Evolutionary conservation across 2,888 invertebrate genomes (phyloP).

Genomic region (Scotopteryx bipunctaria): DNA sequence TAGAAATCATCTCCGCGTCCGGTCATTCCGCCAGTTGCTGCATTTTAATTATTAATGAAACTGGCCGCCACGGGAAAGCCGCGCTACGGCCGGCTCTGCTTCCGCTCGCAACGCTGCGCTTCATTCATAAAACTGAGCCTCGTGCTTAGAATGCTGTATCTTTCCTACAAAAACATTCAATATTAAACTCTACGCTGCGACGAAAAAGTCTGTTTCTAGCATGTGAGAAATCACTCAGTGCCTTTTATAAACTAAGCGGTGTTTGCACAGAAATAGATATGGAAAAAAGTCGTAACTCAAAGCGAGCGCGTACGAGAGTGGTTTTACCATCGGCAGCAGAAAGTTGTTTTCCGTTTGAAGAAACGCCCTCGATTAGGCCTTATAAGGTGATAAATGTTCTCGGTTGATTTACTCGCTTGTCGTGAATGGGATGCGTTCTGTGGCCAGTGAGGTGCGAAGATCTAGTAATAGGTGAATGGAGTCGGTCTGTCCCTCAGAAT

Average conservation of each 20-base stretch:
- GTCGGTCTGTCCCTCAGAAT: slow-evolving; percentile 30
- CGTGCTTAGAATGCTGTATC: slow-evolving; percentile 47
- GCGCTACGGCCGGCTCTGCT: slow-evolving; percentile 77
- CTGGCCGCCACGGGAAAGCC: slow-evolving; percentile 80
- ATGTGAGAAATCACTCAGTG: slow-evolving; percentile 35
- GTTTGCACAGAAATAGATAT: slow-evolving; percentile 69
- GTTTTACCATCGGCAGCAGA: slow-evolving; percentile 70
- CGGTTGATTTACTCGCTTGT: slow-evolving; percentile 78
- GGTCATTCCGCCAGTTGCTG: slow-evolving; percentile 77
- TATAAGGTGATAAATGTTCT: slow-evolving; percentile 61
- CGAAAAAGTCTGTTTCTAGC: slow-evolving; percentile 46
- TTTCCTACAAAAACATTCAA: slow-evolving; percentile 39
- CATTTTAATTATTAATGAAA: slow-evolving; percentile 83
- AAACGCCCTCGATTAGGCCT: slow-evolving; percentile 62
- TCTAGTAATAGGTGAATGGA: slow-evolving; percentile 74
- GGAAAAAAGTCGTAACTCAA: slow-evolving; percentile 76
- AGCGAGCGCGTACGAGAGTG: slow-evolving; percentile 73
- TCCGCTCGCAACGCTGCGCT: slow-evolving; percentile 81
- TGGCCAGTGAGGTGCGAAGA: slow-evolving; percentile 75
- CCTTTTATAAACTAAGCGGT: slow-evolving; percentile 45
- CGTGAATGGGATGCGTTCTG: slow-evolving; percentile 79
- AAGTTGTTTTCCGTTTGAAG: slow-evolving; percentile 78
- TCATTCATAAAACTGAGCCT: slow-evolving; percentile 77
- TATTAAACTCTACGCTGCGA: slow-evolving; percentile 50
- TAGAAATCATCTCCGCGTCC: slow-evolving; percentile 81